Conservation (phyloP, 2,888 invertebrate genomes). For the Taphrorychus bicolor region DNA sequence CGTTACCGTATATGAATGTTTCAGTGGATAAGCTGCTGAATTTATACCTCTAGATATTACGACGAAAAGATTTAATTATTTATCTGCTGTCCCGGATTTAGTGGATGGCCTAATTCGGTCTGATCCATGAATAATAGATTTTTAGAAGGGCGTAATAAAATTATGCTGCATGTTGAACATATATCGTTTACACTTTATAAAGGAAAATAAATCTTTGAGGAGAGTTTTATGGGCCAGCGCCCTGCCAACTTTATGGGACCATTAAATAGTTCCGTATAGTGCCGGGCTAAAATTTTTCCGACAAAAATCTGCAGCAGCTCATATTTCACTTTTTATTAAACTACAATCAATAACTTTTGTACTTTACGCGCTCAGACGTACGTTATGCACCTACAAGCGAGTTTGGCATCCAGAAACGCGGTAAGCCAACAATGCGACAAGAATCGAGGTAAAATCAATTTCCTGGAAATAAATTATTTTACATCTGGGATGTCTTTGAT, state of each 20-base stretch:
- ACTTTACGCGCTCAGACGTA: too few species aligned
- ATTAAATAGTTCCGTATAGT: neutral
- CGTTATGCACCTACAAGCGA: too few species aligned
- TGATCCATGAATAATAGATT: neutral
- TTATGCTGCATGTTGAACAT: neutral
- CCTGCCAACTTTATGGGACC: neutral
- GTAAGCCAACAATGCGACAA: neutral
- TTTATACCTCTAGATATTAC: neutral
- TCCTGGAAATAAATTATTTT: constrained; percentile 21
- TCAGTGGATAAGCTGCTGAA: neutral
- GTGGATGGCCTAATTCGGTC: neutral
- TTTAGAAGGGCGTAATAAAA: neutral
- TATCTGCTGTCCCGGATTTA: neutral
- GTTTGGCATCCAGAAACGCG: too few species aligned
- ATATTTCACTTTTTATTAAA: too few species aligned
- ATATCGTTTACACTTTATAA: neutral
- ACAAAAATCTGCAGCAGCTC: neutral
- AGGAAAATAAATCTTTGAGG: neutral
- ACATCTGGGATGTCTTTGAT: constrained; percentile 10
- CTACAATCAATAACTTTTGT: too few species aligned
- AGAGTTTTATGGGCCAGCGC: neutral
- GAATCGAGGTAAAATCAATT: neutral
- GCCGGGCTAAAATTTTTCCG: neutral
- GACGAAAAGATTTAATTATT: neutral
- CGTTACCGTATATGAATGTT: neutral